Conservation (phyloP, 2,113 vertebrate species). For the Corvus cornix region DNA sequence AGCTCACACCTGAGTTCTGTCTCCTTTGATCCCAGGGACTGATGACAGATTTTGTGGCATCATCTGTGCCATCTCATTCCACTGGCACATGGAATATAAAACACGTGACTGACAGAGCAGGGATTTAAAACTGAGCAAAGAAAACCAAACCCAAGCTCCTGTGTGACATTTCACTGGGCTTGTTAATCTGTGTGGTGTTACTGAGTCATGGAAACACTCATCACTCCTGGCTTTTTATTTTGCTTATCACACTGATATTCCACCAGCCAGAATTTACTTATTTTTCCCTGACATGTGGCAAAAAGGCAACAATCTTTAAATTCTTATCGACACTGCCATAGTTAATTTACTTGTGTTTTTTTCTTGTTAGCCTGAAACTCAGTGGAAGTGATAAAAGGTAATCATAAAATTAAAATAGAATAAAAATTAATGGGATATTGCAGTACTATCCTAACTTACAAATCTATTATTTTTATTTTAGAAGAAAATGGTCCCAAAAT, state of each 20-base stretch:
- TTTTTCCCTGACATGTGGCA: neutral
- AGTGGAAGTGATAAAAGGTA: neutral
- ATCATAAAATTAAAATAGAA: neutral
- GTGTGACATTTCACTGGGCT: neutral
- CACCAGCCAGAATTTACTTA: neutral
- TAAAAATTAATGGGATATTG: neutral
- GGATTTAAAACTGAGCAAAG: neutral
- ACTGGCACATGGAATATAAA: neutral
- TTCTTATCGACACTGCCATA: neutral
- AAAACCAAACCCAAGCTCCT: neutral
- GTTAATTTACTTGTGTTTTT: neutral
- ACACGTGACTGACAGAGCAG: neutral
- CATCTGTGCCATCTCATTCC: neutral
- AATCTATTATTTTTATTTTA: neutral
- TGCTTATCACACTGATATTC: neutral
- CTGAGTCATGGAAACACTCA: neutral
- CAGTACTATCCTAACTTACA: neutral
- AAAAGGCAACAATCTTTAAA: neutral
- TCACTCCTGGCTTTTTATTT: neutral
- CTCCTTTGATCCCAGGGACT: neutral
- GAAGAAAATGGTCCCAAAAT: neutral
- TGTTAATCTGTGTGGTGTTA: neutral
- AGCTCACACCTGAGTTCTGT: neutral
- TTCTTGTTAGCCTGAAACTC: neutral
- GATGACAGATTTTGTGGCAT: neutral